Base-by-base conservation (phyloP, 1,140 invertebrate species). In the Melipona quadrifasciata region DNA sequence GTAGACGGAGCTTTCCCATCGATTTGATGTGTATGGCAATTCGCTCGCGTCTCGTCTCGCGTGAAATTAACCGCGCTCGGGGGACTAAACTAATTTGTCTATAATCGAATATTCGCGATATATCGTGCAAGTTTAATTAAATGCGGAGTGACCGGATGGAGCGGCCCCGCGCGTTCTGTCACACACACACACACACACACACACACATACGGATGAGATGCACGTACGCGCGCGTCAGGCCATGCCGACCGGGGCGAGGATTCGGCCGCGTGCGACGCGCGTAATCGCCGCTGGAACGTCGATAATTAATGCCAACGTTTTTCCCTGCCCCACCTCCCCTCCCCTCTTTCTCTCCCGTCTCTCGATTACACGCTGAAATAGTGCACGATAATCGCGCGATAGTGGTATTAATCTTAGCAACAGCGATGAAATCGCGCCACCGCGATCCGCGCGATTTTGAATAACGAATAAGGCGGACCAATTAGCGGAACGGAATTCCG, bases 61-160 rank as follows among this genome's bases (percentile, higher is more conserved):
- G 88, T 89, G 85, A 89, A 90, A 90, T 90, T 90, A 90, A 90
- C 87, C 88, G 88, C 88, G 88, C 88, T 89, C 88, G 85, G 84
- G 88, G 87, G 88, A 90, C 86, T 87, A 87, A 89, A 90, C 87
- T 91, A 90, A 91, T 91, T 91, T 91, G 89, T 91, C 87, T 82
- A 88, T 91, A 90, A 91, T 91, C 90, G 87, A 91, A 91, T 91
- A 91, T 91, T 86, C 90, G 86, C 86, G 84, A 90, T 90, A 88
- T 90, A 91, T 90, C 89, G 87, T 87, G 87, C 86, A 89, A 91
- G 87, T 91, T 91, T 91, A 91, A 91, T 91, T 90, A 91, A 91
- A 91, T 91, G 84, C 87, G 84, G 87, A 89, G 77, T 87, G 85
- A 87, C 90, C 90, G 89, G 85, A 84, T 89, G 87, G 77, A 84